Evolutionary conservation across 2,797 vertebrate species (phyloP).

Genomic region (Microcaecilia unicolor): DNA sequence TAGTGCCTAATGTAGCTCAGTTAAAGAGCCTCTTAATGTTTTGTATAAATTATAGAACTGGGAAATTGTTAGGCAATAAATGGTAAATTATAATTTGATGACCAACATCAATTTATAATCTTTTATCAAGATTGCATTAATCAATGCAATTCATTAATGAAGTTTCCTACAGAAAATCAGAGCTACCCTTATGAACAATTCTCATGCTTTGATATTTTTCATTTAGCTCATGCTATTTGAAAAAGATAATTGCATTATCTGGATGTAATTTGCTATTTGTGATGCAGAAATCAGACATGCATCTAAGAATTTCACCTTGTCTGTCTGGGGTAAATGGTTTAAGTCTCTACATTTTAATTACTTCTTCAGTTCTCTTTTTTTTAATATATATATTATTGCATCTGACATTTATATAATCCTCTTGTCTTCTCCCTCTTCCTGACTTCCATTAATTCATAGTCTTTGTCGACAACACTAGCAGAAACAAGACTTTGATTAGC

Average conservation of each 20-base stretch:
- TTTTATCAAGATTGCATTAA: constrained; percentile 47
- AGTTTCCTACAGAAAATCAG: constrained; percentile 34
- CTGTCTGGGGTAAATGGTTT: neutral
- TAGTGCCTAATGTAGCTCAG: too few species aligned
- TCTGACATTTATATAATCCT: too few species aligned
- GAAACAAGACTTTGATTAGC: too few species aligned
- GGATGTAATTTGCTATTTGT: constrained; percentile 38
- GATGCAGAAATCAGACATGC: constrained; percentile 6
- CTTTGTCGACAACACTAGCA: too few species aligned
- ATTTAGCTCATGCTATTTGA: constrained; percentile 47
- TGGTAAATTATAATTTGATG: constrained; percentile 53
- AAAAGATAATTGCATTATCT: constrained; percentile 44
- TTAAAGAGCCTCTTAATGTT: too few species aligned
- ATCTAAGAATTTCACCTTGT: constrained; percentile 4
- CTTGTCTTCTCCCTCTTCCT: too few species aligned
- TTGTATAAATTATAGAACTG: constrained; percentile 39
- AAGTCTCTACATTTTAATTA: neutral
- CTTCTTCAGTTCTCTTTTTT: neutral
- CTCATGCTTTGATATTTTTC: constrained; percentile 43
- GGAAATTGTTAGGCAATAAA: constrained; percentile 21
- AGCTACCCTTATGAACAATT: constrained; percentile 32
- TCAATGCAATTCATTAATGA: constrained; percentile 38
- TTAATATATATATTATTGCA: too few species aligned
- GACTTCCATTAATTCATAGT: too few species aligned
- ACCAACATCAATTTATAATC: constrained; percentile 35